phyloP scores from a whole-genome alignment of 1,140 invertebrate genomes.

The Bactericera cockerelli region DNA sequence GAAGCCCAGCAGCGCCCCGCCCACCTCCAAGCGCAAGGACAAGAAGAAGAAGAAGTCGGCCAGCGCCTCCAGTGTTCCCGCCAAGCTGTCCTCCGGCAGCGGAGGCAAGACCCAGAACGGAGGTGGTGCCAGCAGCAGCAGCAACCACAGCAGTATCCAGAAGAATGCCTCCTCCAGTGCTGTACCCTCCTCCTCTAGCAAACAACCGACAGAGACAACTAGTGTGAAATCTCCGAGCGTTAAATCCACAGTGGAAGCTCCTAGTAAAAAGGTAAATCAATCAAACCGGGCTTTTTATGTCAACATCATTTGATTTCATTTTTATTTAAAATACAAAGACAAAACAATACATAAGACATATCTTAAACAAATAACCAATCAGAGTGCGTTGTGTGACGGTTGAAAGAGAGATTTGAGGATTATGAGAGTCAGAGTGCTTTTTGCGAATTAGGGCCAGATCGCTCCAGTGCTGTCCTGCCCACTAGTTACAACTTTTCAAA shows the following conservation, averaged over 20 bases:
- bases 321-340: no score
- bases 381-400: no score
- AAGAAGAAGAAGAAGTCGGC: slow-evolving; percentile 59
- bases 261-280: background rate
- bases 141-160: slow-evolving; percentile 10
- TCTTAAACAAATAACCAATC: no score
- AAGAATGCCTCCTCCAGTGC: background rate
- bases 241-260: background rate
- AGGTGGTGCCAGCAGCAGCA: slow-evolving; percentile 25
- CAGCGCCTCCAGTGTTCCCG: slow-evolving; percentile 9
- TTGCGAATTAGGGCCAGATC: no score
- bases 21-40: slow-evolving; percentile 40
- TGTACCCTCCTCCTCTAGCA: background rate
- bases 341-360: no score
- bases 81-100: slow-evolving; percentile 14
- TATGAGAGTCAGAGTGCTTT: no score
- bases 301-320: no score
- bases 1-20: slow-evolving; percentile 27
- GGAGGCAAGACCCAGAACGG: slow-evolving; percentile 31
- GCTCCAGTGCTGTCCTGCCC: no score
- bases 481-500: no score
- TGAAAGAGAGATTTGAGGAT: no score
- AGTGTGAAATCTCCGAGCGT: background rate
- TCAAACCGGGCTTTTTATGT: no score
- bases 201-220: background rate